phyloP scores from a whole-genome alignment of 2,888 invertebrate genomes.

The Rhamnusium bicolor region DNA sequence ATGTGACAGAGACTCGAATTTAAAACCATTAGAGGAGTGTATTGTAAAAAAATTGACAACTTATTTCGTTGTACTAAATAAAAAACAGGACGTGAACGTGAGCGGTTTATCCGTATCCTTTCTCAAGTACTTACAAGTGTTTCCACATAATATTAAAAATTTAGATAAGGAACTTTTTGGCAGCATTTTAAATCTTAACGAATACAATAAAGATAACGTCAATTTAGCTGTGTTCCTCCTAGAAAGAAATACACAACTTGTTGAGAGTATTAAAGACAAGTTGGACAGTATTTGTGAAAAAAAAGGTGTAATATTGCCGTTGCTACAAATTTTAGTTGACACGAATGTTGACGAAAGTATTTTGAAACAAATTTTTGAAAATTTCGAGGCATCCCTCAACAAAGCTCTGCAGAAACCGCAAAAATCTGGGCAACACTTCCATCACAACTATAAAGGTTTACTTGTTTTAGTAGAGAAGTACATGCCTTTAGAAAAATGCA shows the following conservation, averaged over 20 bases:
- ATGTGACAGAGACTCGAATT: slow-evolving; percentile 38
- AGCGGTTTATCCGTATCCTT: slow-evolving; percentile 75
- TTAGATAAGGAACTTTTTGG: slow-evolving; percentile 74
- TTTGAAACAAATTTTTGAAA: slow-evolving; percentile 73
- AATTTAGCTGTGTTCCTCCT: slow-evolving; percentile 76
- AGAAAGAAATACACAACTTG: slow-evolving; percentile 72
- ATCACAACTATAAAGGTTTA: slow-evolving; percentile 76
- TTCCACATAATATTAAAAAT: slow-evolving; percentile 75
- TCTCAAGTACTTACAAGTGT: slow-evolving; percentile 74
- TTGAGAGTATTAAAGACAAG: slow-evolving; percentile 72
- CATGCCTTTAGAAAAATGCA: slow-evolving; percentile 75
- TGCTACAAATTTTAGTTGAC: slow-evolving; percentile 73
- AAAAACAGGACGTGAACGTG: slow-evolving; percentile 59
- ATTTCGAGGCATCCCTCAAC: slow-evolving; percentile 77
- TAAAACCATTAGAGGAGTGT: slow-evolving; percentile 51
- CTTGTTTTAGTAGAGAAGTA: slow-evolving; percentile 75
- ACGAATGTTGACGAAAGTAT: slow-evolving; percentile 72
- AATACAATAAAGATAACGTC: slow-evolving; percentile 75
- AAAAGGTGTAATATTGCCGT: slow-evolving; percentile 78
- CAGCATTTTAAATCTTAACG: slow-evolving; percentile 72
- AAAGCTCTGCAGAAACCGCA: slow-evolving; percentile 80
- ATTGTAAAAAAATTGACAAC: slow-evolving; percentile 50
- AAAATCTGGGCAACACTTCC: slow-evolving; percentile 79
- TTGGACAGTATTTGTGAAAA: slow-evolving; percentile 73
- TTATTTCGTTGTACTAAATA: slow-evolving; percentile 49